phyloP scores from a whole-genome alignment of 2,797 vertebrate genomes.

The Amblyraja radiata region DNA sequence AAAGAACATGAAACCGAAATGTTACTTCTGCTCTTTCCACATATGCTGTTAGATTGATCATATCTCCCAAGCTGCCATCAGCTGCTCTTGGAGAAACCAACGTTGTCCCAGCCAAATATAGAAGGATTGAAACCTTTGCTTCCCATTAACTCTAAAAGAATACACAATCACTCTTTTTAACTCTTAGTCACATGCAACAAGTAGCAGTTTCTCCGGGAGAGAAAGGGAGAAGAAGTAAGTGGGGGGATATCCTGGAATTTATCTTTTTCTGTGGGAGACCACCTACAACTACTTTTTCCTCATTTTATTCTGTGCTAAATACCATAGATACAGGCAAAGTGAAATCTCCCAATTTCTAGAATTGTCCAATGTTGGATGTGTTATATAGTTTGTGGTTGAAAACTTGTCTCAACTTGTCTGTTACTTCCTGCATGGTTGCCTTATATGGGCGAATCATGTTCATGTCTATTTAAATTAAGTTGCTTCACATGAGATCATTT shows the following conservation, averaged over 20 bases:
- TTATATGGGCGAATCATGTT: conserved; percentile 41
- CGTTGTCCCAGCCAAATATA: neutral
- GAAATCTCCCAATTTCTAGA: neutral
- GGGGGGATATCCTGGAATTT: neutral
- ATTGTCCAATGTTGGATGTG: neutral
- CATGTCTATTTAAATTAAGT: conserved; percentile 41
- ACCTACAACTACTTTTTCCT: neutral
- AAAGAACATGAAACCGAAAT: too few relatives aligned
- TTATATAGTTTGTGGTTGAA: conserved; percentile 38
- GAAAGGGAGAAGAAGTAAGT: neutral
- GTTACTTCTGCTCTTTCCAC: too few relatives aligned
- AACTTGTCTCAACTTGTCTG: conserved; percentile 41
- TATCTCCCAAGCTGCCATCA: neutral
- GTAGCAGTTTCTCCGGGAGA: too few relatives aligned
- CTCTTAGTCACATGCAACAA: neutral
- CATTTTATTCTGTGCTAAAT: neutral
- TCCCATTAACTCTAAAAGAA: neutral
- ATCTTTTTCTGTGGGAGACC: neutral
- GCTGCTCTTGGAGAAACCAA: neutral
- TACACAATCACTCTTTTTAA: neutral
- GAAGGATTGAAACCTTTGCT: neutral
- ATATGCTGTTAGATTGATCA: neutral
- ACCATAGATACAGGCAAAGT: neutral
- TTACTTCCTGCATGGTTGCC: conserved; percentile 43
- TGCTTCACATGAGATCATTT: conserved; percentile 46